phyloP scores from a whole-genome alignment of 1,140 invertebrate genomes.

The Bicyclus anynana region DNA sequence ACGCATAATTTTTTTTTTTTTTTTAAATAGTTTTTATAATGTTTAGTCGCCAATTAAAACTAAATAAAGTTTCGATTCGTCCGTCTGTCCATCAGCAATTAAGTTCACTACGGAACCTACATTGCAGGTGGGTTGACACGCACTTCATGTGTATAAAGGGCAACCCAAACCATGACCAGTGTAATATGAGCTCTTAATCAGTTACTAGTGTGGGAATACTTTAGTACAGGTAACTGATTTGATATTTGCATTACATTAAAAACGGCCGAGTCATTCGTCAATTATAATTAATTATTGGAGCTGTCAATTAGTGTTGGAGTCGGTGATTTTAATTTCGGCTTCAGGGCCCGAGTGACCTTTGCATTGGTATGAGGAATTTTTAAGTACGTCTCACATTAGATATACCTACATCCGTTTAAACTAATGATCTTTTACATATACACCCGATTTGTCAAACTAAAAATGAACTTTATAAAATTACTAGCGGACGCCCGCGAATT shows the following conservation, averaged over 20 bases:
- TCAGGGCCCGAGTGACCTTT: slow-evolving; percentile 26
- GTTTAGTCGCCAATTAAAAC: no score
- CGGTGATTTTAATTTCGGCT: slow-evolving; percentile 34
- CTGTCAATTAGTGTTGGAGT: slow-evolving; percentile 49
- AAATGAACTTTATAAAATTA: no score
- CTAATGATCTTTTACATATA: no score
- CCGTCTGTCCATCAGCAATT: no score
- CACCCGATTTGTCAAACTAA: no score
- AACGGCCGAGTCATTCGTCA: slow-evolving; percentile 34
- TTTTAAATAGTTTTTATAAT: no score
- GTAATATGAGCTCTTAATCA: background rate
- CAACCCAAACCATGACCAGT: background rate
- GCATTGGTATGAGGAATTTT: background rate
- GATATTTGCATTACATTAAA: slow-evolving; percentile 31
- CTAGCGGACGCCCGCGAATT: no score
- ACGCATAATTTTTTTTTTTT: no score
- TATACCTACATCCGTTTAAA: background rate
- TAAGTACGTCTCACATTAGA: background rate
- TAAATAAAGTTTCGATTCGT: no score
- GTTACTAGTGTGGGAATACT: slow-evolving; percentile 2
- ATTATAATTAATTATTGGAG: slow-evolving; percentile 57
- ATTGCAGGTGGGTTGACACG: no score
- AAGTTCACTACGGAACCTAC: no score
- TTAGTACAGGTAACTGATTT: slow-evolving; percentile 8
- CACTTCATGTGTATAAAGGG: no score